Evolutionary conservation across 1,140 invertebrate genomes (phyloP), one percentile per base, ranked within the genome.

Genomic region (Drosophila dunni): DNA sequence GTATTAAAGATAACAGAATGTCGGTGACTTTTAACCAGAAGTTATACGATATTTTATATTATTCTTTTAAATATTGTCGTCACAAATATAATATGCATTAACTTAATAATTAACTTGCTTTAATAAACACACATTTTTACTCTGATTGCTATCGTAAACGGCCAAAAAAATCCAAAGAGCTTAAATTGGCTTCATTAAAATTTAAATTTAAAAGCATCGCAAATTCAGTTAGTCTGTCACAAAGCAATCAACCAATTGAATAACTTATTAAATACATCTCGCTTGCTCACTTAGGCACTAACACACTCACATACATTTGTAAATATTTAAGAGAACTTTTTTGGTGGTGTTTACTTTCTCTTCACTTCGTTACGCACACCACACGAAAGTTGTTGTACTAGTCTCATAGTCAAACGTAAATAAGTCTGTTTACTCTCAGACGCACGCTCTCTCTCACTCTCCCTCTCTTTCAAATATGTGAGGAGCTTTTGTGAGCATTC

Each of bases 401-500:
- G 53, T 17, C 53, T 56, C 53, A 40, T 56, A 56, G 53, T 20
- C 53, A 56, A 56, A 56, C 53, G 53, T 56, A 56, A 56, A 56
- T 42, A 56, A 20, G 15, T 6, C 56, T 42, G 51, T 40, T 46
- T 60, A 7, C 48, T 60, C 50, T 36, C 24, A 20, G 15, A 5
- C 5, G 38, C 2, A 20, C 10, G 34, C 48, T 33, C 48, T 11
- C 45, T 46, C 48, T 50, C 11, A 36, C 67, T 63, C 58, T 69
- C 50, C 9, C 40, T 1, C 20, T 29, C 5, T 45, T 9, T 3
- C 17, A 50, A 24, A 13, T 33, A 34, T 44, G 38, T 42, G 20
- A n/a, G 50, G 36, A 73, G 70, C 70, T 72, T 72, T 72, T 44
- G 45, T 7, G 17, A 58, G 63, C 69, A 51, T 73, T 60, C 48